phyloP scores from a whole-genome alignment of 53 echinoderm and acorn worm species.

The Luidia sarsii region DNA sequence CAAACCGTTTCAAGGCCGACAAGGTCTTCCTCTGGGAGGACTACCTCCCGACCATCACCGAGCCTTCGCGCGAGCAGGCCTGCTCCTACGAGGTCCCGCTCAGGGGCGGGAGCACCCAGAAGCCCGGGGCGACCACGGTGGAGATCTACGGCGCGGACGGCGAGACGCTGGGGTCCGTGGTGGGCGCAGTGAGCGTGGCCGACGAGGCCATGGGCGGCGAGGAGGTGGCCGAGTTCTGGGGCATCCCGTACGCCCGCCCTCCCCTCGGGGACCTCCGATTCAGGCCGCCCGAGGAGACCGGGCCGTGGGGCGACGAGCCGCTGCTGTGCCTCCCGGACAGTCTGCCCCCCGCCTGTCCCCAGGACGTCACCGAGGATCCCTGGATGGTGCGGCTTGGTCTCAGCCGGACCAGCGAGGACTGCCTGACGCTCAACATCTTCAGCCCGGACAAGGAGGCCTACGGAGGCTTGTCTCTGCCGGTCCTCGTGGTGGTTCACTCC shows the following conservation, averaged over 20 bases:
- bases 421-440: conserved; percentile 69
- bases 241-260: conserved; percentile 71
- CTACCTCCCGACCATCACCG: conserved; percentile 54
- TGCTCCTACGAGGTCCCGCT: conserved; percentile 41
- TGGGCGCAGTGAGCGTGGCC: conserved; percentile 25
- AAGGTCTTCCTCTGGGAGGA: conserved; percentile 52
- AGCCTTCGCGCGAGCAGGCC: neutral
- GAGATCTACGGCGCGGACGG: conserved; percentile 12
- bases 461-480: conserved; percentile 41
- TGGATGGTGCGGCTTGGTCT: conserved; percentile 48
- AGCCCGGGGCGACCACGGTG: conserved; percentile 6
- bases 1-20: conserved; percentile 28
- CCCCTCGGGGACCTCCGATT: conserved; percentile 63
- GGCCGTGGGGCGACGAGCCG: conserved; percentile 53
- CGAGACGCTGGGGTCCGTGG: conserved; percentile 18
- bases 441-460: conserved; percentile 3
- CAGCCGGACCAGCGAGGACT: conserved; percentile 56
- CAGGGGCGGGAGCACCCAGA: neutral
- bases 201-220: conserved; percentile 38
- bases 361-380: conserved; percentile 19
- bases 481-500: conserved; percentile 60
- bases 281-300: conserved; percentile 47
- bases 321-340: conserved; percentile 27
- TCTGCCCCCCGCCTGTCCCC: conserved; percentile 36
- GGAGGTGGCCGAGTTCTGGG: conserved; percentile 51